Base-by-base conservation (phyloP, 2,113 vertebrate species). In the Acrocephalus kingi region DNA sequence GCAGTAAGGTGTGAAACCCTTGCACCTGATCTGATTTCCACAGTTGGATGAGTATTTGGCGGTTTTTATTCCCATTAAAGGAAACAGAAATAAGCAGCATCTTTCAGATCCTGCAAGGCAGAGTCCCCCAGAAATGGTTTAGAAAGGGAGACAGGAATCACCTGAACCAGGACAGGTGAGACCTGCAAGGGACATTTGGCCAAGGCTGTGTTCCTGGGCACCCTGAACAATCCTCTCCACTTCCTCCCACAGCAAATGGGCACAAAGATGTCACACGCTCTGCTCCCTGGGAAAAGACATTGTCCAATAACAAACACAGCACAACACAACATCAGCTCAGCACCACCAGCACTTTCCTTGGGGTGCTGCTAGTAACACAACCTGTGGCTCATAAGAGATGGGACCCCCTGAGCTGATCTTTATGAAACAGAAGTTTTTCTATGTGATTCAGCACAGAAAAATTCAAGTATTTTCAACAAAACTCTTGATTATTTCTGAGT, bases 241-340 rank as follows among this genome's bases (percentile, higher is more conserved):
- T 15, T 24, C 63, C 41, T 52, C 23, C 69, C 3, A 1, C 83
- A 66, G 35, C 59, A 77, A 33, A 51, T 0, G 0, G 46, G 41
- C 61, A 20, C 48, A 48, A 39, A 6, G 25, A 2, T 0, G 1
- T 17, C 22, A 8, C 7, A 19, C 22, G 3, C 21, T 39, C 55
- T 4, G n/a, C 16, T 31, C 13, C 73, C 69, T 33, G 25, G 54
- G 41, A 68, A 83, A 2, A 48, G n/a, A 69, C 14, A 28, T n/a
- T 12, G 13, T 20, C 59, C 39, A 66, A 35, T 61, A 45, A 43
- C 61, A 52, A 66, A 12, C 49, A 7, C 35, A 55, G 10, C 74
- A 37, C 43, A 27, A 13, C 24, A 5, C 7, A 28, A 19, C 33
- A 30, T 0, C 6, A 56, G 49, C 56, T 56, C 30, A 33, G 51